Evolutionary conservation across 2,113 vertebrate genomes (phyloP).

Genomic region (Thomomys bottae): DNA sequence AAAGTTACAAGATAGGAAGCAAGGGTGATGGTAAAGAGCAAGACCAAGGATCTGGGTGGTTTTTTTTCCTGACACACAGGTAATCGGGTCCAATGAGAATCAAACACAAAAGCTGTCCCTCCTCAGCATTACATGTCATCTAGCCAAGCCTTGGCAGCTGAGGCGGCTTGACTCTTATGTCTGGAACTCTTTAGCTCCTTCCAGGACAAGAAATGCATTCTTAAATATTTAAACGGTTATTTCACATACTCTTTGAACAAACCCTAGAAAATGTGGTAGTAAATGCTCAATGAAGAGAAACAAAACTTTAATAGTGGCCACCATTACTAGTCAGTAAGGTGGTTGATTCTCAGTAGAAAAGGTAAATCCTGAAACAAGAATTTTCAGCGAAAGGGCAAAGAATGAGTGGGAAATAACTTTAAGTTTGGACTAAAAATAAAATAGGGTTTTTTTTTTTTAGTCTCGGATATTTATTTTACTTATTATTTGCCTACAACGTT

Average conservation of each 20-base stretch:
- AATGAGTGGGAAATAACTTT: neutral
- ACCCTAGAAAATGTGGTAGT: neutral
- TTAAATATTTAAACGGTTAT: neutral
- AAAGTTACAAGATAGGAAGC: neutral
- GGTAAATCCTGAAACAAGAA: neutral
- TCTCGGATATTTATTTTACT: neutral
- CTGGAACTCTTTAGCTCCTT: neutral
- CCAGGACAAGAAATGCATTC: neutral
- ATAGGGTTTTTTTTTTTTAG: neutral
- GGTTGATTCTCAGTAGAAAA: neutral
- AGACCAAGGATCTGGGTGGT: neutral
- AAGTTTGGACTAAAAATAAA: neutral
- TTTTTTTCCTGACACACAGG: neutral
- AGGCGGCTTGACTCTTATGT: neutral
- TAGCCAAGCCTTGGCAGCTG: neutral
- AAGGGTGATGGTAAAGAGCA: no score
- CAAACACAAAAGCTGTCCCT: slow-evolving; percentile 7
- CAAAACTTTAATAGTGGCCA: neutral
- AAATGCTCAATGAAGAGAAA: neutral
- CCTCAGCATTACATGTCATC: neutral
- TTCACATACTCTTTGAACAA: neutral
- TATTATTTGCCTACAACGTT: neutral
- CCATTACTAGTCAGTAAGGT: neutral
- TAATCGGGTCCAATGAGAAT: neutral
- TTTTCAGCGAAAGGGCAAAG: neutral